Evolutionary conservation across 2,113 vertebrate species (phyloP).

Genomic region (Nothobranchius kuhntae): DNA sequence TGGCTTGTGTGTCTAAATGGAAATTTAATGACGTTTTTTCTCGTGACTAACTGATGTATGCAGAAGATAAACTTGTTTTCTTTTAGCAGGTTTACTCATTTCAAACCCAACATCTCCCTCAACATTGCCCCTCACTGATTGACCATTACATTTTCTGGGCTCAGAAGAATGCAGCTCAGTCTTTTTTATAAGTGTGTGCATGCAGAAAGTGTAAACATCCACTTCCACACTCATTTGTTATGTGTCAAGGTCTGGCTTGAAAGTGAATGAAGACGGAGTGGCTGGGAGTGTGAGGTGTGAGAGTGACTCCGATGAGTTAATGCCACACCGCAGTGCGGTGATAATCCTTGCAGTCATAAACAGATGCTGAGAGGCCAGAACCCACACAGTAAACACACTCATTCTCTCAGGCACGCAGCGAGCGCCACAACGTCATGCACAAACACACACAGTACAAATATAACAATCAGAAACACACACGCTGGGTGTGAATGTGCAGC

Average conservation of each 20-base stretch:
- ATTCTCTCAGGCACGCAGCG: slow-evolving; percentile 18
- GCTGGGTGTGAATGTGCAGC: neutral
- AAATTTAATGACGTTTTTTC: neutral
- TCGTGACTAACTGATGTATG: neutral
- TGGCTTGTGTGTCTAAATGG: neutral
- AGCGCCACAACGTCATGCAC: slow-evolving; percentile 27
- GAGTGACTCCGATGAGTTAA: slow-evolving; percentile 58
- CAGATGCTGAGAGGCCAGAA: slow-evolving; percentile 68
- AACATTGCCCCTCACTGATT: neutral
- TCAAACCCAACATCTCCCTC: slow-evolving; percentile 1
- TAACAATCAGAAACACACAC: slow-evolving; percentile 1
- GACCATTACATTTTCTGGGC: slow-evolving; percentile 12
- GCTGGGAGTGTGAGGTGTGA: slow-evolving; percentile 55
- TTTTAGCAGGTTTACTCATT: slow-evolving; percentile 1
- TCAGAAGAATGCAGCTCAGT: slow-evolving; percentile 6
- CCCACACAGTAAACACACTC: slow-evolving; percentile 55
- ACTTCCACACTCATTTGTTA: slow-evolving; percentile 42
- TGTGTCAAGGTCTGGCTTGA: slow-evolving; percentile 54
- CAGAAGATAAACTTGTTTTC: neutral
- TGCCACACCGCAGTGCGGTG: slow-evolving; percentile 66
- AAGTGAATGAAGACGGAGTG: slow-evolving; percentile 45
- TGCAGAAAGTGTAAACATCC: slow-evolving; percentile 21
- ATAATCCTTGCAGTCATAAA: slow-evolving; percentile 76
- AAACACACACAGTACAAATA: slow-evolving; percentile 2
- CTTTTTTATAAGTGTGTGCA: slow-evolving; percentile 13